Conservation (phyloP, 2,797 vertebrate species). For the Fistularia tabacaria region DNA sequence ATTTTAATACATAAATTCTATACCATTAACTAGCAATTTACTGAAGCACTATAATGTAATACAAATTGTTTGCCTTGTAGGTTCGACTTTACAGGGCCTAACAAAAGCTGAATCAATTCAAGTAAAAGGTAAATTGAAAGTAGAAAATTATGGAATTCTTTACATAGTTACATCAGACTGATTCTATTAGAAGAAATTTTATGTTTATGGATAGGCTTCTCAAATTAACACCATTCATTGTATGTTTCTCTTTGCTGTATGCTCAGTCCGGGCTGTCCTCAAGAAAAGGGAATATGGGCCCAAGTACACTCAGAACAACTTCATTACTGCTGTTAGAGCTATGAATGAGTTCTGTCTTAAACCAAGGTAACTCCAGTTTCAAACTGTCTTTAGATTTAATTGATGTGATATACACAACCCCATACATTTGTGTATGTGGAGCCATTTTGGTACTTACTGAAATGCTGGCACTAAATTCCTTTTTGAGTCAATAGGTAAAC, state of each 20-base stretch:
- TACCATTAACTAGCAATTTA: no score
- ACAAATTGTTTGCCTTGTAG: conserved; percentile 21
- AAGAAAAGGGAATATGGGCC: conserved; percentile 97
- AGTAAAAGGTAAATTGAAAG: conserved; percentile 86
- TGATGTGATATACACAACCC: not conserved
- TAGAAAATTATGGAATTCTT: not conserved
- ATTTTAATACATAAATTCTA: not conserved
- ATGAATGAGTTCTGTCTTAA: conserved; percentile 99
- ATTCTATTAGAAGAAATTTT: not conserved
- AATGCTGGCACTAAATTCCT: conserved; percentile 11
- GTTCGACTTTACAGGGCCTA: conserved; percentile 57
- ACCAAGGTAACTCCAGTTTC: conserved; percentile 80
- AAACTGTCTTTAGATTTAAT: not conserved
- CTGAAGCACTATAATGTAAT: not conserved
- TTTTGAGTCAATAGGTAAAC: conserved; percentile 43
- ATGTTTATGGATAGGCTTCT: not conserved
- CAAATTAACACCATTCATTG: not conserved
- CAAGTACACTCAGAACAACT: conserved; percentile 97
- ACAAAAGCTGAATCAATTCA: conserved; percentile 82
- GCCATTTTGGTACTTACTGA: not conserved
- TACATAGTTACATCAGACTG: not conserved
- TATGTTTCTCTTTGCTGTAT: not conserved
- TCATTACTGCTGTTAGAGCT: conserved; percentile 97
- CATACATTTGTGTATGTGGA: not conserved
- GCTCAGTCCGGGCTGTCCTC: conserved; percentile 90